These are phyloP conservation scores for Drosophila chauvacae DNA, from an alignment of 1,140 invertebrate genomes.

Conservation along the genomic window DNA sequence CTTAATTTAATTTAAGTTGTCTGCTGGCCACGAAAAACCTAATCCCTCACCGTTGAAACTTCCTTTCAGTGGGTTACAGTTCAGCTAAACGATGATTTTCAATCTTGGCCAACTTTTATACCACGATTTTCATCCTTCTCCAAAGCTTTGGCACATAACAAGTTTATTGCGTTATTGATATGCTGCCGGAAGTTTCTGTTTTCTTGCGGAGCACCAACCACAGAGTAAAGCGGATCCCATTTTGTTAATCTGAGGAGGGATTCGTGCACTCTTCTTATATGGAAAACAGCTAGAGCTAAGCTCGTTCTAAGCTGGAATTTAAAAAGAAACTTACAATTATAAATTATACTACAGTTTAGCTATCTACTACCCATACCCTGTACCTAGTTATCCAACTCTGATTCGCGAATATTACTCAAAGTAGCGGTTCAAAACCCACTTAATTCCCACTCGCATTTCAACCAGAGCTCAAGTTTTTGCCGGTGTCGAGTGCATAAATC, in stretches of 20 bases:
- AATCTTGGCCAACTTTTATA: conserved; percentile 16
- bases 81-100: conserved; percentile 30
- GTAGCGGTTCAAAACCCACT: conserved; percentile 35
- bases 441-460: conserved; percentile 60
- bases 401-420: conserved; percentile 23
- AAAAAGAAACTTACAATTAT: not conserved
- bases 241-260: conserved; percentile 1
- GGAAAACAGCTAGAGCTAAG: too few species aligned
- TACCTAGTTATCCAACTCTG: not conserved
- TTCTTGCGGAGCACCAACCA: conserved; percentile 8
- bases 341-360: not conserved
- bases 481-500: conserved; percentile 66
- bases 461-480: conserved; percentile 45
- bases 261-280: not conserved
- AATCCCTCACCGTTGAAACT: not conserved
- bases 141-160: conserved; percentile 28
- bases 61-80: conserved; percentile 17
- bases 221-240: not conserved
- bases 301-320: not conserved
- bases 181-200: conserved; percentile 61
- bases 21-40: conserved; percentile 1
- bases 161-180: conserved; percentile 71
- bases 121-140: conserved; percentile 1
- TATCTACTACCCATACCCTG: too few species aligned
- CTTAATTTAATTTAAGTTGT: conserved; percentile 71